Percentiles rank a stretch among this genome's conserved stretches.
Conservation (phyloP, 2,113 vertebrate genomes). For the Struthidea cinerea region DNA sequence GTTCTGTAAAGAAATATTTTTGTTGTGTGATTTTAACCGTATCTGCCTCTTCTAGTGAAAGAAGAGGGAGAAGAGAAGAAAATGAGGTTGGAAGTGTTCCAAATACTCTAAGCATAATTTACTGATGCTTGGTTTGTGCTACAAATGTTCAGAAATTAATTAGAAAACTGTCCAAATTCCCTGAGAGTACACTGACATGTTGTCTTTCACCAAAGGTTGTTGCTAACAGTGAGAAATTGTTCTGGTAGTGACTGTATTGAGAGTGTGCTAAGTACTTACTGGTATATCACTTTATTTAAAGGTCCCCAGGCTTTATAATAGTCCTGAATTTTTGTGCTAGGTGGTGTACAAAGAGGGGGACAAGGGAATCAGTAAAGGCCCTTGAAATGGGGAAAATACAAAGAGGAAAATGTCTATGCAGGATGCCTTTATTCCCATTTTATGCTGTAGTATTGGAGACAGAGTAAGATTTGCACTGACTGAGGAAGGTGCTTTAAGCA, state of each 20-base stretch:
- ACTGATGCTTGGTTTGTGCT: constrained; percentile 5
- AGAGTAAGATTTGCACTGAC: not conserved
- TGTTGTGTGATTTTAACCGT: not conserved
- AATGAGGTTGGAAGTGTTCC: constrained; percentile 44
- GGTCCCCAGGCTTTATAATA: not conserved
- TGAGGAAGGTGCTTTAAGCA: not conserved
- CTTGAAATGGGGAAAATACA: not conserved
- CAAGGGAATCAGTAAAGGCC: not conserved
- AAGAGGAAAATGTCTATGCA: not conserved
- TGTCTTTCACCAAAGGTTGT: constrained; percentile 19
- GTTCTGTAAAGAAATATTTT: not conserved
- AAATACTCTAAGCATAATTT: constrained; percentile 31
- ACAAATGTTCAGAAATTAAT: constrained; percentile 46
- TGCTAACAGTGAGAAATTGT: not conserved
- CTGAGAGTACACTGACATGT: not conserved
- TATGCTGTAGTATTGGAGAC: not conserved
- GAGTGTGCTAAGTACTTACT: not conserved
- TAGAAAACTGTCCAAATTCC: constrained; percentile 39
- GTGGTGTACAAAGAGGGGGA: not conserved
- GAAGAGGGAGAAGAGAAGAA: not conserved
- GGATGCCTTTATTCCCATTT: not conserved
- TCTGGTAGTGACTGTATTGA: not conserved
- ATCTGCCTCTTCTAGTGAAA: not conserved
- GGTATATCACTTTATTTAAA: not conserved
- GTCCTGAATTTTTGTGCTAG: not conserved